Percentiles rank a stretch among this genome's conserved stretches.
Conservation (phyloP, 2,113 vertebrate species). For the Callithrix jacchus region DNA sequence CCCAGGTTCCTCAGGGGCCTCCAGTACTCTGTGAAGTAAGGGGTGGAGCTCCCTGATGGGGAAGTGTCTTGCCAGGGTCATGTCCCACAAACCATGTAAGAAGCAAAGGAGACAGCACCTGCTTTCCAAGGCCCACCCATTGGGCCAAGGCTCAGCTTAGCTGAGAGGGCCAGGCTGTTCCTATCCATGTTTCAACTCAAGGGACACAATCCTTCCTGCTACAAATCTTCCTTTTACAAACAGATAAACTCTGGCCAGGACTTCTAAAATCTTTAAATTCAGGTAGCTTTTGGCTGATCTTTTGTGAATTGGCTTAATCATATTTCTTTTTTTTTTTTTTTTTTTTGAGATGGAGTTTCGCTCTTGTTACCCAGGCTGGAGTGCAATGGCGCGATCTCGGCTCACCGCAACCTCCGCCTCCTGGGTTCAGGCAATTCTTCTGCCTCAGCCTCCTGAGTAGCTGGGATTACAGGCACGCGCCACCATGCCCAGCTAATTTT, state of each 20-base stretch:
- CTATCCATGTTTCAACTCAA: not conserved
- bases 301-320: not conserved
- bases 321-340: not conserved
- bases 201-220: not conserved
- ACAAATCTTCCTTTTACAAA: not conserved
- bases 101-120: not conserved
- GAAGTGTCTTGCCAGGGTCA: too few relatives aligned
- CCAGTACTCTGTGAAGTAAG: not conserved
- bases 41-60: not conserved
- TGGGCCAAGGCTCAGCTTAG: not conserved
- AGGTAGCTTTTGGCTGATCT: not conserved
- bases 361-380: too few relatives aligned
- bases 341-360: too few relatives aligned
- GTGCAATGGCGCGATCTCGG: too few relatives aligned
- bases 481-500: too few relatives aligned
- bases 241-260: not conserved
- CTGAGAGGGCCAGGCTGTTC: not conserved
- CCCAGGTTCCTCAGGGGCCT: not conserved
- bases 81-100: accelerated
- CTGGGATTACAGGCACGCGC: too few relatives aligned
- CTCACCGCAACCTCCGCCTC: too few relatives aligned
- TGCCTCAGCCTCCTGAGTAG: too few relatives aligned
- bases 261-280: not conserved
- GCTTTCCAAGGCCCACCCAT: not conserved
- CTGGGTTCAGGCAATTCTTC: too few relatives aligned